These are phyloP conservation scores for Callyntrura guangdongensis DNA, from an alignment of 2,888 invertebrate genomes.

Conservation along the genomic window DNA sequence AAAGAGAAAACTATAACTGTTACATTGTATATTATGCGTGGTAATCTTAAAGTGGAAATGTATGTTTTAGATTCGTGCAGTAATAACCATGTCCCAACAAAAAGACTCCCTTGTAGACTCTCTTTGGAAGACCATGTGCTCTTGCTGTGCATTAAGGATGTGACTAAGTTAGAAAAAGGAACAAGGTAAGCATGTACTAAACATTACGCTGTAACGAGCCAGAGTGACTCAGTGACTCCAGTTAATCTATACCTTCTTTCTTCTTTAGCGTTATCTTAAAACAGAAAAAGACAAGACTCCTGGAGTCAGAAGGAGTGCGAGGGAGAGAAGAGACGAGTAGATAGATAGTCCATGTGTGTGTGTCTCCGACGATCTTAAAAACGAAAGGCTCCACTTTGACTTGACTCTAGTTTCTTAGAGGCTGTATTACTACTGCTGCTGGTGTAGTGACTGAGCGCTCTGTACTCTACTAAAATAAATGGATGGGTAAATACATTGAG, in stretches of 20 bases:
- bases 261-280: slow-evolving; percentile 51
- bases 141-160: background rate
- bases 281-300: slow-evolving; percentile 11
- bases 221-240: slow-evolving; percentile 63
- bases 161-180: slow-evolving; percentile 7
- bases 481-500: slow-evolving; percentile 70
- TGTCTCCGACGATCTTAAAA: slow-evolving; percentile 56
- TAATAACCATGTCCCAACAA: slow-evolving; percentile 37
- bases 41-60: slow-evolving; percentile 36
- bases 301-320: slow-evolving; percentile 23
- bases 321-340: background rate
- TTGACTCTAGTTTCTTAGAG: slow-evolving; percentile 60
- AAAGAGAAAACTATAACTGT: background rate
- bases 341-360: slow-evolving; percentile 4
- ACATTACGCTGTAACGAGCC: background rate
- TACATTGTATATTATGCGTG: background rate
- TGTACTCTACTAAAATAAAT: slow-evolving; percentile 52
- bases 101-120: slow-evolving; percentile 38
- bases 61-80: slow-evolving; percentile 43
- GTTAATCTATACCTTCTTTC: slow-evolving; percentile 70
- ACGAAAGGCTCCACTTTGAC: slow-evolving; percentile 73
- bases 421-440: slow-evolving; percentile 2
- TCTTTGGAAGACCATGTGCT: slow-evolving; percentile 47
- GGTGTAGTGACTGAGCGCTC: no score
- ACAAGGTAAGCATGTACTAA: background rate